A percentile compares a stretch with the other conserved stretches of the same genome.
phyloP scores from a whole-genome alignment of 2,113 vertebrate species.

The Hiodon alosoides region DNA sequence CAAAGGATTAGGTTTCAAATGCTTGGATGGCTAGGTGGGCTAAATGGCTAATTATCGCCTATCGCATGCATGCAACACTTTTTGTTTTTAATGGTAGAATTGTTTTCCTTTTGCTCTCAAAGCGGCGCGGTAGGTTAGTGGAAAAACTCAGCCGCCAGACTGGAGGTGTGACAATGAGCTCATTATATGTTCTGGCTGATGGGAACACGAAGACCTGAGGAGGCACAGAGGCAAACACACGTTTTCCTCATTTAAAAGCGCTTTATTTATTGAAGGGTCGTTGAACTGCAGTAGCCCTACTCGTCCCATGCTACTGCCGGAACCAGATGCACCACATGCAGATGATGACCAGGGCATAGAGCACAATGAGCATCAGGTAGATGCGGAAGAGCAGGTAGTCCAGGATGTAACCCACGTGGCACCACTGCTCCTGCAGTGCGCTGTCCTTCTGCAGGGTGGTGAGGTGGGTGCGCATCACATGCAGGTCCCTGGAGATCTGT shows the following conservation, averaged over 20 bases:
- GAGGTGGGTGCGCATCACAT: slow-evolving; percentile 54
- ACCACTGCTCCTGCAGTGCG: slow-evolving; percentile 63
- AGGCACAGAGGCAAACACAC: neutral
- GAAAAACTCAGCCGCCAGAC: neutral
- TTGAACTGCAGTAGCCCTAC: neutral
- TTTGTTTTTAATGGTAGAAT: no score
- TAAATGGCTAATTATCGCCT: neutral
- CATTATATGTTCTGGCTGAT: neutral
- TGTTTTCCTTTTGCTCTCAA: neutral
- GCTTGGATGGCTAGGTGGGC: neutral
- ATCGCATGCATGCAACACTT: no score
- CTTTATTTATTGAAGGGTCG: neutral
- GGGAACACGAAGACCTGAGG: neutral
- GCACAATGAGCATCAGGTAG: slow-evolving; percentile 66
- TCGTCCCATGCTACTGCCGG: slow-evolving; percentile 36
- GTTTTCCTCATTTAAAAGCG: neutral
- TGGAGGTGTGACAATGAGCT: neutral
- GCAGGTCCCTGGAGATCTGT: slow-evolving; percentile 63
- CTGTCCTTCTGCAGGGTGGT: slow-evolving; percentile 52
- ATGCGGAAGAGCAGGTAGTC: slow-evolving; percentile 71
- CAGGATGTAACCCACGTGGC: slow-evolving; percentile 69
- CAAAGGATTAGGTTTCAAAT: neutral
- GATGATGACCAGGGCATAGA: slow-evolving; percentile 67
- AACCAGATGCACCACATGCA: slow-evolving; percentile 76
- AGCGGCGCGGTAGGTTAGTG: neutral